Conservation (phyloP, 2,113 vertebrate genomes). For the Blennius ocellaris region DNA sequence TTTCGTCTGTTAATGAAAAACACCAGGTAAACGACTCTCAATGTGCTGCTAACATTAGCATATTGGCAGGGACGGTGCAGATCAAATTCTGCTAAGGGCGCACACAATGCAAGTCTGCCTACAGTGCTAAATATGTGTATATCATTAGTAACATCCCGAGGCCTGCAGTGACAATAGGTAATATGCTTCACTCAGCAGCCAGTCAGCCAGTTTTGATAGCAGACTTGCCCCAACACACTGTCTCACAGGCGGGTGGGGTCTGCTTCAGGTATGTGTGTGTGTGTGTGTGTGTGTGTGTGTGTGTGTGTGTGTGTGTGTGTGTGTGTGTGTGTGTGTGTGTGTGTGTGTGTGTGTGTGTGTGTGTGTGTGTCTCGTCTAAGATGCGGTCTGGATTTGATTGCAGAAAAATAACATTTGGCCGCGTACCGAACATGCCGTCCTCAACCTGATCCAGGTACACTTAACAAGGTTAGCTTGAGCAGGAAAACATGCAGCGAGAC, state of each 20-base stretch:
- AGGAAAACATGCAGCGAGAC: constrained; percentile 29
- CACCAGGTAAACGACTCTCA: not conserved
- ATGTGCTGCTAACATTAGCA: not conserved
- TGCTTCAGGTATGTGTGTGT: not conserved
- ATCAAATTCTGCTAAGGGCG: constrained; percentile 15
- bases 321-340: not conserved
- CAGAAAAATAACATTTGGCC: constrained; percentile 40
- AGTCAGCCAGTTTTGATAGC: constrained; percentile 36
- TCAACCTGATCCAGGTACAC: constrained; percentile 50
- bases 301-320: not conserved
- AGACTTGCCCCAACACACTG: constrained; percentile 38
- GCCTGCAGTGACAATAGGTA: constrained; percentile 30
- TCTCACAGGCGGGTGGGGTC: not conserved
- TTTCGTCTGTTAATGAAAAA: not conserved
- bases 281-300: not conserved
- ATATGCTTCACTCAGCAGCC: constrained; percentile 48
- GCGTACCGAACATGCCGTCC: constrained; percentile 49
- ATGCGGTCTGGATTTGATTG: constrained; percentile 23
- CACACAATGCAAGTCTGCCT: not conserved
- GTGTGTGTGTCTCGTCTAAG: constrained; percentile 1
- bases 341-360: not conserved
- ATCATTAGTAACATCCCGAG: constrained; percentile 40
- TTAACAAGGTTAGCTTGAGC: constrained; percentile 50
- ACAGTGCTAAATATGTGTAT: constrained; percentile 32
- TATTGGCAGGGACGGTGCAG: not conserved